Evolutionary conservation across 2,888 invertebrate genomes (phyloP), one percentile per base, ranked within the genome.

Genomic region (Eilema depressum): DNA sequence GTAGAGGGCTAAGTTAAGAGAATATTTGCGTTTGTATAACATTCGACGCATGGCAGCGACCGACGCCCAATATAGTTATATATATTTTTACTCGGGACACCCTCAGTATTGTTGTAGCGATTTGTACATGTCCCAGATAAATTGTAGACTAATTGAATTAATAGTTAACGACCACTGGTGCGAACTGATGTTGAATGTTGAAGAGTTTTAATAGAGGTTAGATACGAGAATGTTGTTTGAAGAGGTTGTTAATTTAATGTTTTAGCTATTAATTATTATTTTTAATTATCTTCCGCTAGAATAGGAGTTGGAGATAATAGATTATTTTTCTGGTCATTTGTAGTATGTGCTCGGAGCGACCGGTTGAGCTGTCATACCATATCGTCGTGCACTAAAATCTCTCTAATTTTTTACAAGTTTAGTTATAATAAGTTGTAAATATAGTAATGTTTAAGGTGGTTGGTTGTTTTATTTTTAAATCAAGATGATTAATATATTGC

Each of bases 121-220:
- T 78, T 74, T 71, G 77, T 75, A 70, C 70, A 71, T 69, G 82
- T 84, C 86, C 71, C 76, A 69, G 72, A 73, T 73, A 81, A 84
- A 85, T 77, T 80, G 74, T 92, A 93, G 89, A 83, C 68, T 92
- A 91, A 89, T 88, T 68, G 82, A 88, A 86, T 87, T 79, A 85
- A 86, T 88, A 88, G 88, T 90, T 89, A 92, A 93, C 90, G 90
- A 93, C 90, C 91, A 91, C 88, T 94, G 94, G 95, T 95, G 94
- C 94, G 94, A 92, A 93, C 91, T 92, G 92, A 93, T 94, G 95
- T 95, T 95, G 93, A 94, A 93, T 85, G 91, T 93, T 95, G 94
- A 93, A 92, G 92, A 94, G 92, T 90, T 94, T 94, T 94, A 92
- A 93, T 93, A 93, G 91, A 86, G 93, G 92, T 93, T 93, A 92